Evolutionary conservation across 2,888 invertebrate species (phyloP).

Genomic region (Willowsia nigromaculata): DNA sequence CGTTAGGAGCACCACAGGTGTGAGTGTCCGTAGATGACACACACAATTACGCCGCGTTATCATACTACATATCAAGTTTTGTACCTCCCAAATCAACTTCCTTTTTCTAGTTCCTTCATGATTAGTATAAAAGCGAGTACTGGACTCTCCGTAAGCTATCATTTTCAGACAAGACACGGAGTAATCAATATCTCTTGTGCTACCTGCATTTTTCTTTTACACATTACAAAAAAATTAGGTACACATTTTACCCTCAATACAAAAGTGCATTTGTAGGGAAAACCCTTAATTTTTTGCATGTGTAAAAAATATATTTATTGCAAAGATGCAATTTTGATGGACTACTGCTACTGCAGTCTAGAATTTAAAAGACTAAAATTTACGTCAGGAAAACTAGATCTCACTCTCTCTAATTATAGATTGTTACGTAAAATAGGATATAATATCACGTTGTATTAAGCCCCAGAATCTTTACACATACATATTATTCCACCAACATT

Average conservation of each 20-base stretch:
- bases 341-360: not conserved
- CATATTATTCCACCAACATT: not conserved
- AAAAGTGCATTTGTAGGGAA: conserved; percentile 3
- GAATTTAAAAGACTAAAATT: not conserved
- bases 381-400: conserved; percentile 53
- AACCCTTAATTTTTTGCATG: not conserved
- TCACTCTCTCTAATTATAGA: conserved; percentile 21
- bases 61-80: conserved; percentile 1
- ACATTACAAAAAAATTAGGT: not conserved
- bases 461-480: not conserved
- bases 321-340: conserved; percentile 20
- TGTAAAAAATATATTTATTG: conserved; percentile 31
- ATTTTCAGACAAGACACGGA: conserved; percentile 8
- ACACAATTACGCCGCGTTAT: not conserved
- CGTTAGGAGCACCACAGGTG: conserved; percentile 48
- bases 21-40: conserved; percentile 43
- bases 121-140: conserved; percentile 60
- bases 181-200: not conserved
- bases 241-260: not conserved
- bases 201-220: not conserved
- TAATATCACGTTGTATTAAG: conserved; percentile 11
- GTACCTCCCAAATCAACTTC: conserved; percentile 47
- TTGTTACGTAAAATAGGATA: not conserved
- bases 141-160: not conserved
- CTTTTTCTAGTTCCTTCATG: conserved; percentile 39